phyloP scores from a whole-genome alignment of 2,888 invertebrate species.

The Sinhomidia bicolor region DNA sequence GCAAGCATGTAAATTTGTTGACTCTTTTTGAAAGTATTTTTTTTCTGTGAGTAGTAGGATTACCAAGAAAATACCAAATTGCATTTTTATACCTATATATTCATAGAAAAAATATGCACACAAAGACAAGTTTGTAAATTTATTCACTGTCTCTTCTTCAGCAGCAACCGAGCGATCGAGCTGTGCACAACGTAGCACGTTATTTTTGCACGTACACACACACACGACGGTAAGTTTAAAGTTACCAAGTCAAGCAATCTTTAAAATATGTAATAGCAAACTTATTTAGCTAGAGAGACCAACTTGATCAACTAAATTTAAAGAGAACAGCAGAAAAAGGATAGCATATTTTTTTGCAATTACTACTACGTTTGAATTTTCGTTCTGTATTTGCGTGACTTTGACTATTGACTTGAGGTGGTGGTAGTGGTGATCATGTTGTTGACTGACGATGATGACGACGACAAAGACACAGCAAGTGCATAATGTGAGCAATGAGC shows the following conservation, averaged over 20 bases:
- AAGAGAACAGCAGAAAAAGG: background rate
- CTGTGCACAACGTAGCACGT: too few species aligned
- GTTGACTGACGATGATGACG: background rate
- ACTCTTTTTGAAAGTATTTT: background rate
- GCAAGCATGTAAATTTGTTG: background rate
- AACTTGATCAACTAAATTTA: too few species aligned
- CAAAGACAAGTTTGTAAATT: background rate
- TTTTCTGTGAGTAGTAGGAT: background rate
- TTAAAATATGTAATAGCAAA: background rate
- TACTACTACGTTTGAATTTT: background rate
- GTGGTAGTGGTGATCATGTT: background rate
- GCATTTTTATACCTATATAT: conserved; percentile 13
- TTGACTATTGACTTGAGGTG: conserved; percentile 29
- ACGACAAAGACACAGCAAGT: background rate
- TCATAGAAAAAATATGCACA: background rate
- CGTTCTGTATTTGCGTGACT: conserved; percentile 49
- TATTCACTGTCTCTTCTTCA: background rate
- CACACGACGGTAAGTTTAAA: background rate
- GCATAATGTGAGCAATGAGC: background rate
- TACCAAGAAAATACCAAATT: background rate
- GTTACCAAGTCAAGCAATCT: conserved; percentile 21
- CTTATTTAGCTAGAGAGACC: background rate
- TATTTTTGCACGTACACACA: background rate
- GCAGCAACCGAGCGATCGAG: too few species aligned
- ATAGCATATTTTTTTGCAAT: background rate